Evolutionary conservation across 2,113 vertebrate genomes (phyloP).

Genomic region (Tychaedon coryphoeus): DNA sequence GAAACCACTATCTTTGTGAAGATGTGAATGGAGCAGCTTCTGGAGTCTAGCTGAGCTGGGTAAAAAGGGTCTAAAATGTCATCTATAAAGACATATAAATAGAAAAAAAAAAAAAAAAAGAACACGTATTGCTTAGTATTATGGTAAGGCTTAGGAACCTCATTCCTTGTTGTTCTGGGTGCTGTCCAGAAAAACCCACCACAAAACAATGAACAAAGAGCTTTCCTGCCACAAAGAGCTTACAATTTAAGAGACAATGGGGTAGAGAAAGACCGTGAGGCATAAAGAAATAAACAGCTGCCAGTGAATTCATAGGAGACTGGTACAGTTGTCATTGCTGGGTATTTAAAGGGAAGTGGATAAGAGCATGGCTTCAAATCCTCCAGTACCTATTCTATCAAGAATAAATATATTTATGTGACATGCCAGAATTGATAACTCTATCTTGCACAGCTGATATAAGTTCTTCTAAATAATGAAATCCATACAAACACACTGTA

Average conservation of each 20-base stretch:
- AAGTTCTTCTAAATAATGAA: neutral
- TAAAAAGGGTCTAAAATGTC: slow-evolving; percentile 77
- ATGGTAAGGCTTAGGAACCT: neutral
- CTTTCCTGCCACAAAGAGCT: slow-evolving; percentile 30
- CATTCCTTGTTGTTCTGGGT: neutral
- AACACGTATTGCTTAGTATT: neutral
- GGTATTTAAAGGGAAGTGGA: neutral
- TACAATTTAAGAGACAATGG: slow-evolving; percentile 26
- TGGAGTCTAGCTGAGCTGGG: slow-evolving; percentile 66
- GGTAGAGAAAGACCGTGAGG: slow-evolving; percentile 23
- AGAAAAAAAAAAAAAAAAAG: neutral
- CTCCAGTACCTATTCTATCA: neutral
- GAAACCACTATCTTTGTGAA: slow-evolving; percentile 73
- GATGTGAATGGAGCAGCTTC: slow-evolving; percentile 72
- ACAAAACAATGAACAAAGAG: slow-evolving; percentile 41
- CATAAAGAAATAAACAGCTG: slow-evolving; percentile 44
- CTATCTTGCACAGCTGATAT: neutral
- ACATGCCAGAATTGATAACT: neutral
- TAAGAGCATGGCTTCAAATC: neutral
- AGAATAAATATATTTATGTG: neutral
- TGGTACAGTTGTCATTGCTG: slow-evolving; percentile 43
- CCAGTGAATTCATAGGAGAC: slow-evolving; percentile 38
- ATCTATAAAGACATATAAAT: slow-evolving; percentile 39
- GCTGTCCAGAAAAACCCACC: neutral
- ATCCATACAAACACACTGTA: neutral